phyloP scores from a whole-genome alignment of 2,888 invertebrate species.

The Chymomyza amoena region DNA sequence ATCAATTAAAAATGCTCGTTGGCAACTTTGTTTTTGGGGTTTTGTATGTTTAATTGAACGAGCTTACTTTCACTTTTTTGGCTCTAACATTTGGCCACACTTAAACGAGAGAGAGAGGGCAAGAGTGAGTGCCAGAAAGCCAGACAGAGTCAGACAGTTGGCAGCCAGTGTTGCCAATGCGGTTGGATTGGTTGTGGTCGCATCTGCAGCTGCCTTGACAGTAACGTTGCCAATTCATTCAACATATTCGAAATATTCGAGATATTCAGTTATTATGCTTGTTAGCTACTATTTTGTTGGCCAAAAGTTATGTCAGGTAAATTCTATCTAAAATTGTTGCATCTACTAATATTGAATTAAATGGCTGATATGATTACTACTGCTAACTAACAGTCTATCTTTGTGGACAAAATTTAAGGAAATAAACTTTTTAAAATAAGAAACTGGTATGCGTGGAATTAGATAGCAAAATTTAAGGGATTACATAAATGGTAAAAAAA shows the following conservation, averaged over 20 bases:
- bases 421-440: too few relatives aligned
- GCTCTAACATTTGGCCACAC: neutral
- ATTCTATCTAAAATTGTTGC: too few relatives aligned
- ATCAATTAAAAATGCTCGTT: conserved; percentile 69
- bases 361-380: too few relatives aligned
- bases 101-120: neutral
- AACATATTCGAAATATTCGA: neutral
- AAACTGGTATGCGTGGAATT: too few relatives aligned
- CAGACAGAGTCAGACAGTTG: neutral
- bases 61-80: conserved; percentile 25
- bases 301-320: too few relatives aligned
- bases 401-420: too few relatives aligned
- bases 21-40: conserved; percentile 57
- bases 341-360: too few relatives aligned
- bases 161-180: neutral
- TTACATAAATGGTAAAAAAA: too few relatives aligned
- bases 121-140: neutral
- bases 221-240: neutral
- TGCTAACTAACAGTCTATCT: too few relatives aligned
- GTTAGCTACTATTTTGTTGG: too few relatives aligned
- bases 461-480: too few relatives aligned
- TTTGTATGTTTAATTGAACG: conserved; percentile 35
- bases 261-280: neutral
- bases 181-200: neutral
- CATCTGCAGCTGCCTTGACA: neutral